Conservation (phyloP, 1,140 invertebrate genomes). For the Andricus grossulariae region DNA sequence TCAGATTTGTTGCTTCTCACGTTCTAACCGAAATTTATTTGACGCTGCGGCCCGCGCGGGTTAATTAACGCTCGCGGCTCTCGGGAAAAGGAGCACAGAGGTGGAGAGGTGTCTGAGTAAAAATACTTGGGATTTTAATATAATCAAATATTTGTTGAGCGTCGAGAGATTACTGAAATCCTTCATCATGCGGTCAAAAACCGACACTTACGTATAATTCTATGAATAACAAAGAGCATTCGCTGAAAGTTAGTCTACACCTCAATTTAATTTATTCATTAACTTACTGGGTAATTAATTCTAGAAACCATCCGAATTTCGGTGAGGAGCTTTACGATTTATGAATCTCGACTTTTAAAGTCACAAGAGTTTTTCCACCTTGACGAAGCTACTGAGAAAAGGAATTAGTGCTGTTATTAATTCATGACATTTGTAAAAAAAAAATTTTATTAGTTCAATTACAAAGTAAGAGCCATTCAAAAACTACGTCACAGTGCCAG, state of each 20-base stretch:
- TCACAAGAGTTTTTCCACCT: too few relatives aligned
- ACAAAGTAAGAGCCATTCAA: too few relatives aligned
- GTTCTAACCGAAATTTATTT: constrained; percentile 76
- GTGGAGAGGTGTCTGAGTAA: constrained; percentile 42
- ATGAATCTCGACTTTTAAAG: too few relatives aligned
- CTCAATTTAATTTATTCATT: constrained; percentile 11
- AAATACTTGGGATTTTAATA: constrained; percentile 47
- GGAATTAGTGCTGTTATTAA: too few relatives aligned
- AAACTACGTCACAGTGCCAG: too few relatives aligned
- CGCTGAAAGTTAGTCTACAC: not conserved
- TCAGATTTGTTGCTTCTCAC: constrained; percentile 76
- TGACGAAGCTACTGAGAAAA: too few relatives aligned
- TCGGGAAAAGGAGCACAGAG: constrained; percentile 36
- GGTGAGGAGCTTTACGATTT: not conserved
- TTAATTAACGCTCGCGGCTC: constrained; percentile 72
- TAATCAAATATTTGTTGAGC: constrained; percentile 58
- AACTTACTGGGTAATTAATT: not conserved
- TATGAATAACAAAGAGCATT: constrained; percentile 24
- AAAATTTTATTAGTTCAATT: too few relatives aligned
- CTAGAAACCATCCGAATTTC: not conserved
- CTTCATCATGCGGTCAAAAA: constrained; percentile 7
- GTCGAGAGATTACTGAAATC: constrained; percentile 49
- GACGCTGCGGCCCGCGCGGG: constrained; percentile 66
- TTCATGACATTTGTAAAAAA: too few relatives aligned
- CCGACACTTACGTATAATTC: constrained; percentile 8